Evolutionary conservation across 2,888 invertebrate species (phyloP), one percentile per base, ranked within the genome.

Genomic region (Limulus polyphemus): DNA sequence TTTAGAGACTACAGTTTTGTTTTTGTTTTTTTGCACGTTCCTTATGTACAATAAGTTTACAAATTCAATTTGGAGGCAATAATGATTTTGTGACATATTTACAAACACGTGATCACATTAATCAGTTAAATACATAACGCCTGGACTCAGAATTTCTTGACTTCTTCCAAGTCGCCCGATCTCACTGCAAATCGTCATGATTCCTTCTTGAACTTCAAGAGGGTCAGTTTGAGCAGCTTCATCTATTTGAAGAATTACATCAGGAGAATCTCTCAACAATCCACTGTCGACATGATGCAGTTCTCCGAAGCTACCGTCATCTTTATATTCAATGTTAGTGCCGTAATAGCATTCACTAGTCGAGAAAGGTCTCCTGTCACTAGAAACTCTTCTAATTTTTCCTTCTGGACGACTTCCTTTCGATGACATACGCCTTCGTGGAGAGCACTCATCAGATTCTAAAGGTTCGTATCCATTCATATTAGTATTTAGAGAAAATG

Each of bases 381-480:
- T 54, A 54, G 16, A 17, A 14, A 54, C 54, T 54, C 54, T 16
- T 54, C 54, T 54, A 13, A 54, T 32, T 32, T 32, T 17, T 17
- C 17, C 54, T 32, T 16, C 17, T 54, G 9, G 16, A 54, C 54
- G 17, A 14, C 17, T 17, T 17, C 16, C 54, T 16, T 54, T 32
- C 32, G 16, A 32, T 9, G 11, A 32, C 32, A 32, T 32, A 54
- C 54, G 17, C 11, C 17, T 17, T 17, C 16, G 17, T 16, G 16
- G 17, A 17, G 16, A 32, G 16, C 14, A 32, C 16, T 60, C 63
- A 14, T 57, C 66, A 5, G 57, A 59, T 49, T 63, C 61, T 46
- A 67, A 56, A 0, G 62, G 64, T 49, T 67, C 67, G 16, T 67
- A 67, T 48, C 67, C 67, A 16, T 64, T 62, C 12, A 62, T 60